Evolutionary conservation across 2,797 vertebrate species (phyloP).

Genomic region (Gambusia yucatana): DNA sequence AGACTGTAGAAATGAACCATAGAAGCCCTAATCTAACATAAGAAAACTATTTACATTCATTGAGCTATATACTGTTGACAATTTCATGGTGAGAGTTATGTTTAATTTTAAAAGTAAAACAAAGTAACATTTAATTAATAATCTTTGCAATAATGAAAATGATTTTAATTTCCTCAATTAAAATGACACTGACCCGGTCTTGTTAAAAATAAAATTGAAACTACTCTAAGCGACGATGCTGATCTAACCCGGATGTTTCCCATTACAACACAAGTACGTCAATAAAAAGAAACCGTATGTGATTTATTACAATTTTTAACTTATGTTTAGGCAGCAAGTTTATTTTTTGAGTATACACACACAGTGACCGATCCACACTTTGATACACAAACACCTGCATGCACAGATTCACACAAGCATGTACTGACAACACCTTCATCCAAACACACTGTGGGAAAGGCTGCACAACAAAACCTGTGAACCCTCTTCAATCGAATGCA

Average conservation of each 20-base stretch:
- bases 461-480: slow-evolving; percentile 23
- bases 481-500: slow-evolving; percentile 33
- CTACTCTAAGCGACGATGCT: neutral
- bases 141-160: neutral
- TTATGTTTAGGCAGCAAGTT: neutral
- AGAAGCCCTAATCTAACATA: neutral
- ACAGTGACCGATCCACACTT: slow-evolving; percentile 5
- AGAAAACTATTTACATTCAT: neutral
- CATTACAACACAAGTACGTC: neutral
- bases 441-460: slow-evolving; percentile 60
- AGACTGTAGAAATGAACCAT: too few species aligned
- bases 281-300: neutral
- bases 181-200: neutral
- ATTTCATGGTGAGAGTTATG: neutral
- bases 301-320: neutral
- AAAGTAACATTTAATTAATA: neutral
- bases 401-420: slow-evolving; percentile 27
- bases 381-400: slow-evolving; percentile 46
- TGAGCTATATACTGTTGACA: neutral
- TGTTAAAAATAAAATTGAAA: neutral
- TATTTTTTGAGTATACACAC: neutral
- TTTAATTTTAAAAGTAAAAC: neutral
- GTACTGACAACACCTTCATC: slow-evolving; percentile 39
- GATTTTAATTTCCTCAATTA: neutral
- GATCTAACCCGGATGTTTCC: neutral